phyloP scores from a whole-genome alignment of 2,888 invertebrate genomes.

The Meteorus cinctellus region DNA sequence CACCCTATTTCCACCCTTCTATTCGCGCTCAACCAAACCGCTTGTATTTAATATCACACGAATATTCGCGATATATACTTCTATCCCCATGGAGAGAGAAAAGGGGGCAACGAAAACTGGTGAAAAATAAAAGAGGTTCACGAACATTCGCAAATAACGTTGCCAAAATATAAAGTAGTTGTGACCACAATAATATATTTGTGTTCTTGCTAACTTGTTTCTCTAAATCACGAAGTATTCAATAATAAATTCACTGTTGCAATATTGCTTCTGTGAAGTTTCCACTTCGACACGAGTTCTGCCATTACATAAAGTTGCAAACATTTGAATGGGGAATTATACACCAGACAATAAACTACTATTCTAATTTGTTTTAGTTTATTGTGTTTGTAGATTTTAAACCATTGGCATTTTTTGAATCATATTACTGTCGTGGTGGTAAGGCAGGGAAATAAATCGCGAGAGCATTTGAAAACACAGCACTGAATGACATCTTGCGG shows the following conservation, averaged over 20 bases:
- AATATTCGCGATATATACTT: constrained; percentile 28
- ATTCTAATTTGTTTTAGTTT: background rate
- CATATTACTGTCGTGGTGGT: background rate
- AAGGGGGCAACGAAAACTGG: constrained; percentile 15
- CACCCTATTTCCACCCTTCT: constrained; percentile 15
- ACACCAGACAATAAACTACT: background rate
- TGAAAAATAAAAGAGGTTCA: constrained; percentile 40
- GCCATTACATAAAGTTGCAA: background rate
- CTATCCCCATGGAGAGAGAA: background rate
- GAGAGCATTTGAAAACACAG: background rate
- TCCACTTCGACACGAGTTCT: background rate
- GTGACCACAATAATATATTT: constrained; percentile 3
- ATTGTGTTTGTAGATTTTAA: background rate
- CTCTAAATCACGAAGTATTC: constrained; percentile 2
- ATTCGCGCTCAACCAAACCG: constrained; percentile 20
- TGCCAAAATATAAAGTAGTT: background rate
- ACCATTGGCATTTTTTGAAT: background rate
- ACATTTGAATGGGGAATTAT: background rate
- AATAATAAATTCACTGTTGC: background rate
- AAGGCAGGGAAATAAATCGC: background rate
- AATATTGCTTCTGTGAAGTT: constrained; percentile 1
- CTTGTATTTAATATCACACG: constrained; percentile 48
- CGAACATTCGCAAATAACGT: constrained; percentile 31
- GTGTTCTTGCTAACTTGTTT: background rate
- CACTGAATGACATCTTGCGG: background rate